Base-by-base conservation (phyloP, 2,888 invertebrate species). In the Galerucella calmariensis region DNA sequence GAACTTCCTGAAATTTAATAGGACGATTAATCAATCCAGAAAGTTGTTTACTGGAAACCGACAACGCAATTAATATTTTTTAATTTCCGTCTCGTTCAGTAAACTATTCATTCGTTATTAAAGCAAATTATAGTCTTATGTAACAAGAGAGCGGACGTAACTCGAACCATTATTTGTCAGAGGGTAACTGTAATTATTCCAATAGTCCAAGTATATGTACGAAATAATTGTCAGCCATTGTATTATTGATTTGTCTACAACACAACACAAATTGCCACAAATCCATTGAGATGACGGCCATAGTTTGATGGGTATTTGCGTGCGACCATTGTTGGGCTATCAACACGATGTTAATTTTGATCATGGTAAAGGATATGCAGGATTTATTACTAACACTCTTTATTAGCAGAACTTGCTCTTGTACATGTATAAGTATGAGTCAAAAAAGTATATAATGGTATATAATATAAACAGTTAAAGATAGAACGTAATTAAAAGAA, bases 211-310 rank as follows among this genome's bases (percentile, higher is more conserved):
- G 71, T 66, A 71, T 65, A 66, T 71, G 66, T 56, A 71, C 71
- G 65, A 71, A 71, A 58, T 71, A 71, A 71, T 71, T 71, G 71
- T 71, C 71, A 27, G 71, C 65, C 65, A 71, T 71, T 71, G 65
- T 72, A 67, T 69, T 75, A 75, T 75, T 69, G 75, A 75, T 75
- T 75, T 72, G 72, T 72, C 41, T 62, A 72, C 69, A 75, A 69
- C 69, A 67, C 72, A 67, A 56, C 62, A 51, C 75, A 69, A 75
- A 75, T 75, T 72, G 69, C 72, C 67, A 62, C 72, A 73, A 74
- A 75, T 72, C 72, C 66, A 75, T 75, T 69, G 62, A 69, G 46
- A 67, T 27, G 48, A 48, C 20, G 56, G 61, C 72, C 67, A 58
- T 56, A 59, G 69, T 69, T 69, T 75, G 75, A 75, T 72, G 69